Conservation (phyloP, 2,888 invertebrate genomes). For the Melikaiella ostensackeni region DNA sequence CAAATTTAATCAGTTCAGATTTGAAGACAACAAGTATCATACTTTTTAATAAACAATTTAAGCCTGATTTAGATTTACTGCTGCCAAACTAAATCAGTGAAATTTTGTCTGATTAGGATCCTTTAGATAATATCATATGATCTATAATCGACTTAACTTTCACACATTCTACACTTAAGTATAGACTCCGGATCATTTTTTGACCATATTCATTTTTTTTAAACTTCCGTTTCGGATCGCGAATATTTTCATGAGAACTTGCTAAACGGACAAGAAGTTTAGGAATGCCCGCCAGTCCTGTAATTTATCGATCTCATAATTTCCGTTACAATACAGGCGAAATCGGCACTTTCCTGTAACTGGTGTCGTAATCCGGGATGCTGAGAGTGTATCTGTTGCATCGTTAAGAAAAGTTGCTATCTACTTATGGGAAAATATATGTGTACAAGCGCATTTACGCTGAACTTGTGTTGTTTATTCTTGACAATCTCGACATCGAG, state of each 20-base stretch:
- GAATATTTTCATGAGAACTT: neutral
- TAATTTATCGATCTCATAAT: slow-evolving; percentile 42
- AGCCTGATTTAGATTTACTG: too few relatives aligned
- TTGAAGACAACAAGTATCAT: neutral
- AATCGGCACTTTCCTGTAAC: slow-evolving; percentile 38
- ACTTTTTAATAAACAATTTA: neutral
- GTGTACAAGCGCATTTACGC: neutral
- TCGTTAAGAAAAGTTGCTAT: slow-evolving; percentile 29
- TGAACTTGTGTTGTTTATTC: neutral
- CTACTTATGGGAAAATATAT: slow-evolving; percentile 16
- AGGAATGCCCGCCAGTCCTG: slow-evolving; percentile 20
- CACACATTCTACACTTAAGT: neutral
- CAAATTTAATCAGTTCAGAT: too few relatives aligned
- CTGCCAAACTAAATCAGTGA: neutral
- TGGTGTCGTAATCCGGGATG: slow-evolving; percentile 41
- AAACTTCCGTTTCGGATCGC: neutral
- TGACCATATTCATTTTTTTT: neutral
- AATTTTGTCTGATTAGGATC: neutral
- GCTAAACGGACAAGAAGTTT: slow-evolving; percentile 5
- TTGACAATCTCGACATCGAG: neutral
- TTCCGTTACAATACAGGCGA: slow-evolving; percentile 34
- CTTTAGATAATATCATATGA: neutral
- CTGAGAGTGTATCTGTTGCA: slow-evolving; percentile 32
- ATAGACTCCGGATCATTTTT: neutral
- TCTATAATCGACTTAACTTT: neutral